Conservation (phyloP, 2,888 invertebrate species). For the Muschampia plurimacula region DNA sequence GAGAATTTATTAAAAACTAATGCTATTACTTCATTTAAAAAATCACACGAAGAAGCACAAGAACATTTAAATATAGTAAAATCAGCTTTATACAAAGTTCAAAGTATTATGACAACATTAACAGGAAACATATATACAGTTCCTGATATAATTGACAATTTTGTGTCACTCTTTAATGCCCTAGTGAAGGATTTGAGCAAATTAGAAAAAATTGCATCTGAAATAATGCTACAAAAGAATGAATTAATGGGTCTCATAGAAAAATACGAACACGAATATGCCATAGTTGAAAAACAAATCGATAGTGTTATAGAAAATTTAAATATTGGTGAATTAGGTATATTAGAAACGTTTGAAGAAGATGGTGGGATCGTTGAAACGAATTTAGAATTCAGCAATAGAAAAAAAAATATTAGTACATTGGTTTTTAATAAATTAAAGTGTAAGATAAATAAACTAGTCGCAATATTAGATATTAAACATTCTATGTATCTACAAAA, state of each 20-base stretch:
- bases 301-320: conserved; percentile 17
- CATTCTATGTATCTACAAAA: conserved; percentile 21
- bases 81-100: conserved; percentile 52
- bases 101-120: conserved; percentile 55
- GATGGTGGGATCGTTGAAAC: neutral
- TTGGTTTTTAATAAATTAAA: conserved; percentile 15
- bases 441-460: conserved; percentile 2
- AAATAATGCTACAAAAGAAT: conserved; percentile 34
- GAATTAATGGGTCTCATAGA: conserved; percentile 18
- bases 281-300: conserved; percentile 19
- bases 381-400: neutral
- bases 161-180: conserved; percentile 53
- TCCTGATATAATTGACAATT: conserved; percentile 56
- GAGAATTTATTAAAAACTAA: conserved; percentile 54
- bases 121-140: conserved; percentile 57
- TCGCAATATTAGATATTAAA: conserved; percentile 7
- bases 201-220: conserved; percentile 55
- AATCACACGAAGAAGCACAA: conserved; percentile 50
- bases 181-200: conserved; percentile 54
- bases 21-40: conserved; percentile 52
- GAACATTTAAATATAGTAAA: conserved; percentile 56
- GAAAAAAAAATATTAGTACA: neutral
- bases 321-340: neutral
- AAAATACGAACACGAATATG: conserved; percentile 25
- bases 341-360: neutral